These are phyloP conservation scores for Halcyon smyrnensis DNA, from an alignment of 2,797 vertebrate genomes.

Conservation along the genomic window DNA sequence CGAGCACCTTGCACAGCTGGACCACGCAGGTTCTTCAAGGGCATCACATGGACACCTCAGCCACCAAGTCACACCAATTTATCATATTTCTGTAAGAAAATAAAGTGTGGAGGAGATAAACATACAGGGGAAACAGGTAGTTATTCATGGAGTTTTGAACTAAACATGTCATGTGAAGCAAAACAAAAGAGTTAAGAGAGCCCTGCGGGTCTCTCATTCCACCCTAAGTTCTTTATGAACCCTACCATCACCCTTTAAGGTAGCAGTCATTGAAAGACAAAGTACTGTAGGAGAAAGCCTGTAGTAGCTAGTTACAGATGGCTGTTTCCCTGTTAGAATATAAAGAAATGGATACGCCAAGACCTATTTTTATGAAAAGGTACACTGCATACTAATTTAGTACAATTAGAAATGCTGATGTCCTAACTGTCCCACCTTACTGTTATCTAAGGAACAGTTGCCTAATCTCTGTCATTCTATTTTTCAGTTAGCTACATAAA, in stretches of 20 bases:
- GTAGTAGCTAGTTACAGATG: constrained; percentile 34
- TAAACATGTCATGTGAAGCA: neutral
- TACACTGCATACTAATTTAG: constrained; percentile 7
- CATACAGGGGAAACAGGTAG: neutral
- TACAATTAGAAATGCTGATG: constrained; percentile 34
- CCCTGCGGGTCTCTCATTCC: neutral
- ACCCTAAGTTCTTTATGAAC: neutral
- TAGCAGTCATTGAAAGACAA: neutral
- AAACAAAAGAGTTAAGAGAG: neutral
- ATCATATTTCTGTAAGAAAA: neutral
- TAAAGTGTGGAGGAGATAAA: neutral
- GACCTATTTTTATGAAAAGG: constrained; percentile 20
- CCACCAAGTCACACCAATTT: neutral
- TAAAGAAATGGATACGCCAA: constrained; percentile 36
- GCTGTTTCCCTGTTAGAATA: constrained; percentile 40
- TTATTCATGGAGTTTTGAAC: neutral
- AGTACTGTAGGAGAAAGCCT: neutral
- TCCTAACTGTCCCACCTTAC: neutral
- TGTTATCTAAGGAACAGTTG: neutral
- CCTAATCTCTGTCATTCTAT: neutral
- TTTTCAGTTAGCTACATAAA: constrained; percentile 53
- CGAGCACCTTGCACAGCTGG: fast-evolving
- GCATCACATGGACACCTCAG: neutral
- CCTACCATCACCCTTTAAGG: neutral
- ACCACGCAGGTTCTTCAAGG: neutral